Percentiles rank a stretch among this genome's conserved stretches.
These are phyloP conservation scores for Psophia crepitans DNA, from an alignment of 2,113 vertebrate species.

Conservation along the genomic window DNA sequence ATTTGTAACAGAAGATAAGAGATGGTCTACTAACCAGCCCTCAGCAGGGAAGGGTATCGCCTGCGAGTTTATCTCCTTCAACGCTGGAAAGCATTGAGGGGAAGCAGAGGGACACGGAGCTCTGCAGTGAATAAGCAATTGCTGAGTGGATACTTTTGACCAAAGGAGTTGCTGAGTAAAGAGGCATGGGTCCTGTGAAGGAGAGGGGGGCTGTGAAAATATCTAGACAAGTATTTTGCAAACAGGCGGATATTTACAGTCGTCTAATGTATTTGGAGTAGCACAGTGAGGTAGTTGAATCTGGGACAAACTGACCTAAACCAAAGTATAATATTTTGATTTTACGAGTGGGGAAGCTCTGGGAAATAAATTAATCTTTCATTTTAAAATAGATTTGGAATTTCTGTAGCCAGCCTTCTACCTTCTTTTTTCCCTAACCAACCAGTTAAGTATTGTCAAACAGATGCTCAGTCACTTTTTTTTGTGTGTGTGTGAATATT, in stretches of 20 bases:
- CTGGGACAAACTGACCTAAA: neutral
- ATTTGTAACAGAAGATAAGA: neutral
- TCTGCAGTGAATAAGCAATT: accelerated
- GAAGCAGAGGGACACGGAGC: neutral
- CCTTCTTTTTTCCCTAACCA: neutral
- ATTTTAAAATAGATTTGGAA: neutral
- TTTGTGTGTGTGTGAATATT: neutral
- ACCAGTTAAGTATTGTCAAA: neutral
- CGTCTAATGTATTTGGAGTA: neutral
- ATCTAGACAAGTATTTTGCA: neutral
- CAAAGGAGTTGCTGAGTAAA: neutral
- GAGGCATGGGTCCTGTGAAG: neutral
- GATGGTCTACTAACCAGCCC: neutral
- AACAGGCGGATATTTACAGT: neutral
- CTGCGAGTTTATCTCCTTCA: neutral
- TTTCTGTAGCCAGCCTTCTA: neutral
- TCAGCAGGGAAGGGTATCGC: neutral
- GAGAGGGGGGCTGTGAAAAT: neutral
- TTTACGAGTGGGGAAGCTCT: neutral
- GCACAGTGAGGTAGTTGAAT: neutral
- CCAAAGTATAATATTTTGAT: neutral
- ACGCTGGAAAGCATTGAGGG: neutral
- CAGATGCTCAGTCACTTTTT: neutral
- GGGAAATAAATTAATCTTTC: neutral
- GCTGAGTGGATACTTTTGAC: neutral